Evolutionary conservation across 2,797 vertebrate genomes (phyloP).

Genomic region (Halcyon smyrnensis): DNA sequence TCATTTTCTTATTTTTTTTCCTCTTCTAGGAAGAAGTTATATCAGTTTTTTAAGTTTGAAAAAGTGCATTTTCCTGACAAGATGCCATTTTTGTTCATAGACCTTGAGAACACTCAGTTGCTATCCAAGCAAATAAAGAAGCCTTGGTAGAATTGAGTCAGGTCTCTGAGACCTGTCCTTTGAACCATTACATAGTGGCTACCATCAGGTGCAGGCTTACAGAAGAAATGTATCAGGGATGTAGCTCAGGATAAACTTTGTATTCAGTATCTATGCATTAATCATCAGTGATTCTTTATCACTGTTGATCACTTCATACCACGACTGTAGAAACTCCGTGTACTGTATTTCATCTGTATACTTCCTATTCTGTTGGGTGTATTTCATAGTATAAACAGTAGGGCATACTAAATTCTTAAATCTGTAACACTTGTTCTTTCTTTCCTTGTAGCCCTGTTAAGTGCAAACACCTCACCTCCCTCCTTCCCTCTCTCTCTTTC

Average conservation of each 20-base stretch:
- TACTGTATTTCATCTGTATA: not conserved
- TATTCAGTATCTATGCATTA: not conserved
- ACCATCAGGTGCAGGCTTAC: not conserved
- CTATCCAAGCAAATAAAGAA: not conserved
- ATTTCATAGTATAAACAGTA: not conserved
- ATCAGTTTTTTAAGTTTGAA: not conserved
- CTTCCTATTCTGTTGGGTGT: not conserved
- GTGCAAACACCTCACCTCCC: not conserved
- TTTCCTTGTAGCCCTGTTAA: not conserved
- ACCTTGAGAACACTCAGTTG: not conserved
- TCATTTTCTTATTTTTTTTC: not conserved
- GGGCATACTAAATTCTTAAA: not conserved
- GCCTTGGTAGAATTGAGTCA: not conserved
- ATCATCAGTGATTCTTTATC: not conserved
- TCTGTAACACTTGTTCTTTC: not conserved
- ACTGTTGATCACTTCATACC: not conserved
- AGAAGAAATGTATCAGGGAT: not conserved
- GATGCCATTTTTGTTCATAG: not conserved
- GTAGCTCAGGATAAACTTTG: not conserved
- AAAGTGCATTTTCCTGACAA: not conserved
- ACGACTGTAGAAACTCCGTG: rapidly evolving
- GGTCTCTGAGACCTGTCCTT: not conserved
- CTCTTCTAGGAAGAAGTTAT: not conserved
- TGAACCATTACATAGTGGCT: not conserved
- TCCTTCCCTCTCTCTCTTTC: not conserved